phyloP scores from a whole-genome alignment of 2,797 vertebrate species.

The Tapirus indicus region DNA sequence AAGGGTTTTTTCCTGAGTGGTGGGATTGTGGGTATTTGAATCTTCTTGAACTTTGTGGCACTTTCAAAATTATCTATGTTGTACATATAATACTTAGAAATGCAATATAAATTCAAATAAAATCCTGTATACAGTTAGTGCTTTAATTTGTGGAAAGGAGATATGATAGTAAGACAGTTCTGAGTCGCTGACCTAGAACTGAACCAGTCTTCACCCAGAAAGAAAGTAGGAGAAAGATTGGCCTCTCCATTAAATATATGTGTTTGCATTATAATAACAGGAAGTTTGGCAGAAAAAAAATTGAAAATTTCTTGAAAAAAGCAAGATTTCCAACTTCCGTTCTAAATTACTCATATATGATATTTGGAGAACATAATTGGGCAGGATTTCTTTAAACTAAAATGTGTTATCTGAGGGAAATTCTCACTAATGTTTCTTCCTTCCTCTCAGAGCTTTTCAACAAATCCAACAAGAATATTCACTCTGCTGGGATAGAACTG shows the following conservation, averaged over 20 bases:
- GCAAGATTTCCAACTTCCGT: conserved; percentile 73
- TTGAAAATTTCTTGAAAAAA: conserved; percentile 51
- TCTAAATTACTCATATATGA: conserved; percentile 74
- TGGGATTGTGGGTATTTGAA: conserved; percentile 29
- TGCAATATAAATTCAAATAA: conserved; percentile 23
- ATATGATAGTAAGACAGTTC: background rate
- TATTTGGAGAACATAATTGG: conserved; percentile 81
- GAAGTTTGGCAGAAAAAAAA: conserved; percentile 43
- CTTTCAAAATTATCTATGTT: conserved; percentile 8
- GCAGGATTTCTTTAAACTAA: conserved; percentile 84
- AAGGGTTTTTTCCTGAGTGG: background rate
- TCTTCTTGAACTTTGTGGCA: conserved; percentile 5
- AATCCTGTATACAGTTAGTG: background rate
- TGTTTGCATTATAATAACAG: conserved; percentile 28
- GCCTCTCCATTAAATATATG: background rate
- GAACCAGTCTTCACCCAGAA: conserved; percentile 55
- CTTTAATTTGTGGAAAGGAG: conserved; percentile 11
- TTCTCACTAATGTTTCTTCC: conserved; percentile 88
- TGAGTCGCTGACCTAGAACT: background rate
- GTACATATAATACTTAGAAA: background rate
- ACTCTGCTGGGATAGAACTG: conserved; percentile 78
- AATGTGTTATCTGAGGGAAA: conserved; percentile 87
- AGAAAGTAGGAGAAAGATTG: conserved; percentile 16
- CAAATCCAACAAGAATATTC: conserved; percentile 80
- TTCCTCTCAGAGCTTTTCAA: conserved; percentile 86